Base-by-base conservation (phyloP, 2,888 invertebrate genomes). In the Stenodema calcarata region DNA sequence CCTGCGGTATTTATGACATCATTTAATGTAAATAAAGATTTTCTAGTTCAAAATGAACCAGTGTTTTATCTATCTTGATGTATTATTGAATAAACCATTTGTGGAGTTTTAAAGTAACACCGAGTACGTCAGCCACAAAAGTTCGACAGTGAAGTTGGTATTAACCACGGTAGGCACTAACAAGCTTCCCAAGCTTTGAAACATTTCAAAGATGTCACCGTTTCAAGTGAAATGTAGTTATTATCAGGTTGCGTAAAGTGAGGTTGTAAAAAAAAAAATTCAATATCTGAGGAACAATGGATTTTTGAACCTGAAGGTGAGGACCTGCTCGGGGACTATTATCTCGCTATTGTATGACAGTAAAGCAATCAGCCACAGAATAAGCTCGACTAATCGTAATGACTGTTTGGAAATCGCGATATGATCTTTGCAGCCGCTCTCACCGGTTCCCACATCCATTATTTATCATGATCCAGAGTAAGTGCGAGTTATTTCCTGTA, bases 251-350 rank as follows among this genome's bases (percentile, higher is more conserved):
- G 23, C 62, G 62, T 7, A 62, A 62, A 11, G 62, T 62, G 7
- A 18, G 23, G 62, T 2, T 9, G n/a, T 11, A 18, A 73, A 41
- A 73, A 73, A 16, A 18, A 73, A 18, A 73, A 73, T 73, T 35
- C 73, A 73, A 73, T 73, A 30, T 73, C 30, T 16, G 41, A 73
- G 30, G 73, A 73, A 73, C 73, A 73, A 73, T 73, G 41, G 73
- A 73, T 73, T 73, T 73, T 73, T 12, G 28, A 73, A 73, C 73
- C 41, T 18, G 73, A 73, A 73, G 73, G 73, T 35, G 30, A 73
- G n/a, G 73, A 73, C 73, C 73, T 73, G 41, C 73, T 35, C 35
- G 73, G n/a, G 73, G 73, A 41, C 73, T 73, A 73, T 73, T 73
- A 73, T 35, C 73, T 35, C 18, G 73, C 73, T 35, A 73, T 73